Percentiles rank a stretch among this genome's conserved stretches.
Conservation (phyloP, 2,797 vertebrate species). For the Mormyrus hasselquistii region DNA sequence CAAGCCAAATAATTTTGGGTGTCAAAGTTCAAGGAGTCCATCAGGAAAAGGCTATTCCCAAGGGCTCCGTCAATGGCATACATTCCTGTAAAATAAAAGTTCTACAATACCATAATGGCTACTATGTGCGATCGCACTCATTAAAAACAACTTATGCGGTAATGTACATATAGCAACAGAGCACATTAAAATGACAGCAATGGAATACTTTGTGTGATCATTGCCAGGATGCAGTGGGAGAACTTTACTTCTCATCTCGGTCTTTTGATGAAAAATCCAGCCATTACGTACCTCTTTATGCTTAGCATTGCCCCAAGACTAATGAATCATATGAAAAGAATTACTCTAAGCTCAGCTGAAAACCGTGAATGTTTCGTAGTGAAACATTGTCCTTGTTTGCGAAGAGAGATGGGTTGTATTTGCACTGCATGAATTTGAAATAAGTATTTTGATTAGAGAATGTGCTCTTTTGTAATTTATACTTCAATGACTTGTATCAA, state of each 20-base stretch:
- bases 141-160: background rate
- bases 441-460: background rate
- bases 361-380: background rate
- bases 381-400: constrained; percentile 1
- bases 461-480: background rate
- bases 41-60: background rate
- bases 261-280: background rate
- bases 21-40: background rate
- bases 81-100: background rate
- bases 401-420: background rate
- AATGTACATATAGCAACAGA: background rate
- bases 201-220: background rate
- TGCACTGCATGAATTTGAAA: background rate
- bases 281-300: background rate
- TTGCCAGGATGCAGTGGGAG: background rate
- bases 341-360: background rate
- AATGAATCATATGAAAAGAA: background rate
- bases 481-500: background rate
- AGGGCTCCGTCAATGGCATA: background rate
- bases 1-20: background rate
- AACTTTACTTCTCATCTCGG: background rate
- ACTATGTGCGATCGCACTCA: background rate
- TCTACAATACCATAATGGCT: background rate
- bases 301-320: background rate
- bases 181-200: background rate